Percentiles rank a stretch among this genome's conserved stretches.
Conservation (phyloP, 2,113 vertebrate species). For the Okapia johnstoni region DNA sequence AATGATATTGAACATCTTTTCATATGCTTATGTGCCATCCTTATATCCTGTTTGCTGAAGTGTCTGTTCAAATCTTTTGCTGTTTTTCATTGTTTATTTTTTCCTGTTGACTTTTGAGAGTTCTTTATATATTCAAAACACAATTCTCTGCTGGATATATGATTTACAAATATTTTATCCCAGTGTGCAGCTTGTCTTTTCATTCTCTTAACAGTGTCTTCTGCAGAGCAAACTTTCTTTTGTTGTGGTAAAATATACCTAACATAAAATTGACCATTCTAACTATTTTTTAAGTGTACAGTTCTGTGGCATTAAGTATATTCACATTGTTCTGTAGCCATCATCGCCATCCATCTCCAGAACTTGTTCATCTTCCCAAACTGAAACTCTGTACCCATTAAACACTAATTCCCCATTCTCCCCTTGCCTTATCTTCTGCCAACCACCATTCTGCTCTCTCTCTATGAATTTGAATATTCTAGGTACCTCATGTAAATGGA, state of each 20-base stretch:
- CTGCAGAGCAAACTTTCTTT: neutral
- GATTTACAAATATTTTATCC: slow-evolving; percentile 47
- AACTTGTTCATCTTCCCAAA: slow-evolving; percentile 27
- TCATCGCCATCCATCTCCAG: neutral
- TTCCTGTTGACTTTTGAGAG: slow-evolving; percentile 48
- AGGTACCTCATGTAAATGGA: neutral
- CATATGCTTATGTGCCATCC: slow-evolving; percentile 59
- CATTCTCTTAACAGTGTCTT: slow-evolving; percentile 33
- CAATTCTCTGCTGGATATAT: neutral
- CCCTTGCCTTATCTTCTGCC: neutral
- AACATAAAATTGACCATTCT: slow-evolving; percentile 30
- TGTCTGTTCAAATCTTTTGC: slow-evolving; percentile 48
- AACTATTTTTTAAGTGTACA: slow-evolving; percentile 26
- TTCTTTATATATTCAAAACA: slow-evolving; percentile 21
- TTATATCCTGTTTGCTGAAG: slow-evolving; percentile 40
- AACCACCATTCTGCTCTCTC: slow-evolving; percentile 3
- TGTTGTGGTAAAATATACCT: slow-evolving; percentile 15
- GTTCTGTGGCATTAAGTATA: slow-evolving; percentile 34
- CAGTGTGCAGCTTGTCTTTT: slow-evolving; percentile 28
- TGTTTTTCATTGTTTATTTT: slow-evolving; percentile 53
- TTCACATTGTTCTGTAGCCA: neutral
- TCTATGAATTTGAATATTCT: slow-evolving; percentile 25
- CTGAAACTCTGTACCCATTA: neutral
- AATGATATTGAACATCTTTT: slow-evolving; percentile 57
- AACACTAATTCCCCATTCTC: neutral